Evolutionary conservation across 2,888 invertebrate genomes (phyloP).

Genomic region (Chrysomela aeneicollis): DNA sequence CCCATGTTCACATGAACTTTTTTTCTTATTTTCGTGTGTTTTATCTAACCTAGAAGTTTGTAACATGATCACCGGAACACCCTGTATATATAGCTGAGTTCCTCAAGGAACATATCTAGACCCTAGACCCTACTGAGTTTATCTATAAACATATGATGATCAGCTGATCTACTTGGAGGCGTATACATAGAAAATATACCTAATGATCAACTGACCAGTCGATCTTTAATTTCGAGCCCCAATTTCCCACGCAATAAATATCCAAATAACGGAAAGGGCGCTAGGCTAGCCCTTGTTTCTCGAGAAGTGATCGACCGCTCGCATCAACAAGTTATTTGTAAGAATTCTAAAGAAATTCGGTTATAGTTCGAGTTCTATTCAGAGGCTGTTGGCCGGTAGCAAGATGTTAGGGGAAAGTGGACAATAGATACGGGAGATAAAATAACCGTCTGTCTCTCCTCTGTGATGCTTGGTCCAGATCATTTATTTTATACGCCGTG

Average conservation of each 20-base stretch:
- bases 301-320: neutral
- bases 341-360: slow-evolving; percentile 33
- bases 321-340: slow-evolving; percentile 5
- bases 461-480: slow-evolving; percentile 26
- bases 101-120: no score
- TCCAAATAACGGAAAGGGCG: neutral
- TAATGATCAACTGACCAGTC: neutral
- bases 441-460: slow-evolving; percentile 30
- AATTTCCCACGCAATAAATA: slow-evolving; percentile 4
- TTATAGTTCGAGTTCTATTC: slow-evolving; percentile 40
- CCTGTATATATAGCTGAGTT: no score
- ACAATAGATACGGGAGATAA: slow-evolving; percentile 45
- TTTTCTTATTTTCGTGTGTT: no score
- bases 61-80: no score
- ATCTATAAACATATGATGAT: no score
- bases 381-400: slow-evolving; percentile 46
- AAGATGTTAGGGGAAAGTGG: slow-evolving; percentile 45
- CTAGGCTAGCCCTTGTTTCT: neutral
- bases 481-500: slow-evolving; percentile 26
- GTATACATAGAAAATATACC: no score
- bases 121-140: no score
- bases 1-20: no score
- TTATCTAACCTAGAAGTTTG: no score
- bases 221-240: neutral
- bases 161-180: no score